A percentile compares a stretch with the other conserved stretches of the same genome.
These are phyloP conservation scores for Lapara coniferarum DNA, from an alignment of 2,888 invertebrate genomes.

Conservation along the genomic window DNA sequence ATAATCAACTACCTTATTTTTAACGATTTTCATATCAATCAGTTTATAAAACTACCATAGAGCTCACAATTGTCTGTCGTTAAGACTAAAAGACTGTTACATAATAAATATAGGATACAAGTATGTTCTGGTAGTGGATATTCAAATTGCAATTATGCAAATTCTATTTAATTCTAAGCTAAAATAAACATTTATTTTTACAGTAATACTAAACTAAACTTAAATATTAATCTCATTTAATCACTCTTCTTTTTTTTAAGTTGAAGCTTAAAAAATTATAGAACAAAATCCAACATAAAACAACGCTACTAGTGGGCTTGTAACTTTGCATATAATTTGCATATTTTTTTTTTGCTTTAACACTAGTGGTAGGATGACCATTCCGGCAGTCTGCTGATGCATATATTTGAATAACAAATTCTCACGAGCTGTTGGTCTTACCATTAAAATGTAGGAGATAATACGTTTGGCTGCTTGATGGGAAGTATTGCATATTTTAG, in stretches of 20 bases:
- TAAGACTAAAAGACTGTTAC: neutral
- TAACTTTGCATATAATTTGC: slow-evolving; percentile 13
- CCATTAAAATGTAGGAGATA: neutral
- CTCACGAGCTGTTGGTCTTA: slow-evolving; percentile 1
- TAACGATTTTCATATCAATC: too few relatives aligned
- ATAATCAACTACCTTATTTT: too few relatives aligned
- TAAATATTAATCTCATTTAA: too few relatives aligned
- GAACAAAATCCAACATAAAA: neutral
- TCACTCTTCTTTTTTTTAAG: too few relatives aligned
- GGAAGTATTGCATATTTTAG: neutral
- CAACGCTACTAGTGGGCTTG: neutral
- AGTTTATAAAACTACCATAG: neutral
- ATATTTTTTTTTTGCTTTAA: slow-evolving; percentile 8
- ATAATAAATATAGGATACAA: too few relatives aligned
- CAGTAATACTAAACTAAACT: too few relatives aligned
- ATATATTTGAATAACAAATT: slow-evolving; percentile 19
- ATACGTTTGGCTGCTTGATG: neutral
- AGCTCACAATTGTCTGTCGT: neutral
- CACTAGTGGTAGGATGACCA: slow-evolving; percentile 21
- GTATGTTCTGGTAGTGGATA: too few relatives aligned
- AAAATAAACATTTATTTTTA: too few relatives aligned
- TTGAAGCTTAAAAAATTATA: neutral
- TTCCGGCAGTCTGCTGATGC: slow-evolving; percentile 17
- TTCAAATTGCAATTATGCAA: neutral
- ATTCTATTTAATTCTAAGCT: too few relatives aligned